These are phyloP conservation scores for Chaetodon trifascialis DNA, from an alignment of 2,113 vertebrate genomes.

Conservation along the genomic window DNA sequence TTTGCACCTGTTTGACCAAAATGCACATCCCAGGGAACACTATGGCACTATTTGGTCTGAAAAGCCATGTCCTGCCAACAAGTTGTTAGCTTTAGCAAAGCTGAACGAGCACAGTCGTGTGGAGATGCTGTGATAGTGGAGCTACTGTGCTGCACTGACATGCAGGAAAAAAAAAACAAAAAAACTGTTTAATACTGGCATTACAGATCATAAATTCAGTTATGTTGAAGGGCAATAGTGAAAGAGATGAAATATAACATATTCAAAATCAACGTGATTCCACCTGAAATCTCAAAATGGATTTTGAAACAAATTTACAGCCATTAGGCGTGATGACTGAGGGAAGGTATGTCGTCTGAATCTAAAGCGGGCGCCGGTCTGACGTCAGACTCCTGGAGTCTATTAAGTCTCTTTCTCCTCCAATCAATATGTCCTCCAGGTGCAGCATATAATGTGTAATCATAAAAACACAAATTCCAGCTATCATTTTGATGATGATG, in stretches of 20 bases:
- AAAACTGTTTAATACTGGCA: background rate
- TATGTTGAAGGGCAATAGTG: background rate
- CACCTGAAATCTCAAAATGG: conserved; percentile 7
- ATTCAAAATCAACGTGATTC: conserved; percentile 12
- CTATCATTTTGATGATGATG: conserved; percentile 63
- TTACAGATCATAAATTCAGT: background rate
- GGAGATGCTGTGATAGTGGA: background rate
- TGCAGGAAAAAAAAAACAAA: too few species aligned
- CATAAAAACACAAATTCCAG: conserved; percentile 62
- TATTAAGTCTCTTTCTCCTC: conserved; percentile 30
- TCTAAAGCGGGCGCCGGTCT: conserved; percentile 17
- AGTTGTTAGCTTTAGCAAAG: background rate
- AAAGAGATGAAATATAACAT: background rate
- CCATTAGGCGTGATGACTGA: conserved; percentile 5
- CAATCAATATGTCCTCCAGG: conserved; percentile 49
- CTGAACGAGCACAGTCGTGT: background rate
- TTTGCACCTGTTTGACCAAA: conserved; percentile 14
- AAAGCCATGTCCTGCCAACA: background rate
- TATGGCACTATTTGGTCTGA: background rate
- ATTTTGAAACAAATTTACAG: conserved; percentile 3
- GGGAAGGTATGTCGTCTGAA: conserved; percentile 10
- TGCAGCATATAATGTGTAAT: conserved; percentile 58
- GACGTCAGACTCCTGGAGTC: conserved; percentile 41
- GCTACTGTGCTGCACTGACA: background rate
- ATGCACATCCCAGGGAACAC: background rate